These are phyloP conservation scores for Oscheius sp. DNA, from an alignment of 1,140 invertebrate species.

Conservation along the genomic window DNA sequence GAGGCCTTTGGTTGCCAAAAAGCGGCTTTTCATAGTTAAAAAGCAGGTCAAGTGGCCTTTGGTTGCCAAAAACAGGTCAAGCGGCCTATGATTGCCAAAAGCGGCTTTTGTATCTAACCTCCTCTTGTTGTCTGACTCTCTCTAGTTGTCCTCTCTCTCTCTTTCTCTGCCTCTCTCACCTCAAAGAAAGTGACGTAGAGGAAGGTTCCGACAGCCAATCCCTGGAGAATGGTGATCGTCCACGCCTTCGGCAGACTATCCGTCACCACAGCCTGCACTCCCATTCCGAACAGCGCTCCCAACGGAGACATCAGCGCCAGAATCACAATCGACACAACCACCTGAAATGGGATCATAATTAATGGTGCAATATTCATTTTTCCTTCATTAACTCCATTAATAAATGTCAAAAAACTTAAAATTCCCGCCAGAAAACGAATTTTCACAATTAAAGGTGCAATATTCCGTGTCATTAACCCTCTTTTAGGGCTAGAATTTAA, in stretches of 20 bases:
- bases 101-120: no score
- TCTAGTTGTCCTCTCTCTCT: no score
- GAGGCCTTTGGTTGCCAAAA: no score
- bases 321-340: conserved; percentile 48
- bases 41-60: no score
- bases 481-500: not conserved
- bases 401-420: no score
- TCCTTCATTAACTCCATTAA: no score
- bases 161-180: conserved; percentile 24
- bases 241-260: conserved; percentile 43
- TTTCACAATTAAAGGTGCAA: not conserved
- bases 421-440: no score
- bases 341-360: conserved; percentile 29
- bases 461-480: not conserved
- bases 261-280: conserved; percentile 40
- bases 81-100: no score
- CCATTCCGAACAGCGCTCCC: conserved; percentile 49
- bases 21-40: no score
- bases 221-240: conserved; percentile 49
- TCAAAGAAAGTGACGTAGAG: conserved; percentile 60
- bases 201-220: conserved; percentile 56
- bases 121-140: no score
- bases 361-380: not conserved
- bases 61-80: no score
- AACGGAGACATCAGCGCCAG: conserved; percentile 52